phyloP scores from a whole-genome alignment of 2,888 invertebrate genomes.

The Clistopyga incitator region DNA sequence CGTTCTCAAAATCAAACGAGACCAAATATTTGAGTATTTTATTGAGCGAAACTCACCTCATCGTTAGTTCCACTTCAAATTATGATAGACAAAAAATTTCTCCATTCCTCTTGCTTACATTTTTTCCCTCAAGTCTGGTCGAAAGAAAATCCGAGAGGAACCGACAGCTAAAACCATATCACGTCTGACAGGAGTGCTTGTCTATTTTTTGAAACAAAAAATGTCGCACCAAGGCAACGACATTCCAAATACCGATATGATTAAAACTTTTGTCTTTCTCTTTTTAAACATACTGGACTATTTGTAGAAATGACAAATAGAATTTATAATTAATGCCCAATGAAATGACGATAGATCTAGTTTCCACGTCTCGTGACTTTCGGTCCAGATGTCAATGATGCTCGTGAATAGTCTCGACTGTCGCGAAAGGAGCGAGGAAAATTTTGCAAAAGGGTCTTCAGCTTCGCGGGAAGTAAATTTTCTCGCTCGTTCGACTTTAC shows the following conservation, averaged over 20 bases:
- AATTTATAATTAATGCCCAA: too few relatives aligned
- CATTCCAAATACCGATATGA: background rate
- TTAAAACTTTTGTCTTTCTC: background rate
- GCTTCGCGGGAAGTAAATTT: background rate
- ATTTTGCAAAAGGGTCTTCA: background rate
- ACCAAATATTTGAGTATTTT: slow-evolving; percentile 7
- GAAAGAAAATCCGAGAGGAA: slow-evolving; percentile 22
- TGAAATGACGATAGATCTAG: too few relatives aligned
- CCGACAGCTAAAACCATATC: slow-evolving; percentile 15
- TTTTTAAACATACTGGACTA: background rate
- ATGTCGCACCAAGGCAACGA: slow-evolving; percentile 8
- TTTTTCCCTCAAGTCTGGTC: background rate
- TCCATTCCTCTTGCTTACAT: background rate
- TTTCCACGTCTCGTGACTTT: background rate
- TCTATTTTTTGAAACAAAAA: slow-evolving; percentile 33
- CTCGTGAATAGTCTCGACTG: background rate
- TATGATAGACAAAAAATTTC: background rate
- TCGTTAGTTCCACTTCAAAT: background rate
- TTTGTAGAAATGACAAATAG: too few relatives aligned
- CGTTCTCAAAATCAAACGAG: slow-evolving; percentile 12
- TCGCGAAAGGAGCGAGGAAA: background rate
- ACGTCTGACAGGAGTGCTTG: background rate
- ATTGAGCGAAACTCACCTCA: slow-evolving; percentile 18
- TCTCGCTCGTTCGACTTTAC: background rate
- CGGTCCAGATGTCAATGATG: background rate